Evolutionary conservation across 2,888 invertebrate genomes (phyloP).

Genomic region (Lamellibrachia satsuma): DNA sequence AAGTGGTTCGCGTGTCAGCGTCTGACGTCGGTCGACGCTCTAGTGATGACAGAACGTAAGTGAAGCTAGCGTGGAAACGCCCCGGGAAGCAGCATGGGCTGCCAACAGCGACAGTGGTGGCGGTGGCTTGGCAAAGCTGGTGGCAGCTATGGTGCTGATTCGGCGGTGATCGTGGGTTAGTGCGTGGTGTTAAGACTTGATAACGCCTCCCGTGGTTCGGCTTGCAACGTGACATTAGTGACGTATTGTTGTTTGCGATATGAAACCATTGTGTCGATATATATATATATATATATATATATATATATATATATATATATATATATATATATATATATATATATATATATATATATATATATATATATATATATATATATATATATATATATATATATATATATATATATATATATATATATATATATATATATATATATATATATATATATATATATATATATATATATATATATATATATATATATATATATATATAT

Average conservation of each 20-base stretch:
- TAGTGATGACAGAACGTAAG: background rate
- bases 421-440: background rate
- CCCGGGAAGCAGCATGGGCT: background rate
- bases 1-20: background rate
- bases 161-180: background rate
- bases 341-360: conserved; percentile 5
- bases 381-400: background rate
- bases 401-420: background rate
- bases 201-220: background rate
- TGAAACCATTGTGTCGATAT: too few species aligned
- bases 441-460: background rate
- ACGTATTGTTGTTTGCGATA: too few species aligned
- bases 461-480: background rate
- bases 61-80: background rate
- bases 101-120: background rate
- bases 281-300: too few species aligned
- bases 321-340: conserved; percentile 17
- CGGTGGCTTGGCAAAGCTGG: too few species aligned
- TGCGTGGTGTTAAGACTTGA: background rate
- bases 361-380: conserved; percentile 8
- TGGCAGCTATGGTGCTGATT: background rate
- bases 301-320: background rate
- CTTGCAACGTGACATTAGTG: too few species aligned
- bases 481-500: too few species aligned
- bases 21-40: background rate